A percentile compares a stretch with the other conserved stretches of the same genome.
These are phyloP conservation scores for Sinocyclocheilus rhinocerous DNA, from an alignment of 2,113 vertebrate species.

Conservation along the genomic window DNA sequence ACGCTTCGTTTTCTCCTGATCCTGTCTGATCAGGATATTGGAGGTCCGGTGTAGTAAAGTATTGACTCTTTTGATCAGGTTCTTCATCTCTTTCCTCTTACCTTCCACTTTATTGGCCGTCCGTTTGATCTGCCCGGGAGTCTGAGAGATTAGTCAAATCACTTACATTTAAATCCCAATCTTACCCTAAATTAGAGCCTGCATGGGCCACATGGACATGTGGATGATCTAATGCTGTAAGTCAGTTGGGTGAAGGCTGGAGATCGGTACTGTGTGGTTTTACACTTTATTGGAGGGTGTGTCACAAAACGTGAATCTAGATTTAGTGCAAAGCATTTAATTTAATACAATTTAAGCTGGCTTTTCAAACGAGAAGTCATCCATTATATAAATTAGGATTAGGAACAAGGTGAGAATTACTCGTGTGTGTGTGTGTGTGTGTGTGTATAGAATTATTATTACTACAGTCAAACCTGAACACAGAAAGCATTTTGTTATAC, in stretches of 20 bases:
- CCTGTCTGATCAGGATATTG: constrained; percentile 35
- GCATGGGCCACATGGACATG: neutral
- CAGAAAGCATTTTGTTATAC: too few species aligned
- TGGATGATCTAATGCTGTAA: neutral
- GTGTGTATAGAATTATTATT: too few species aligned
- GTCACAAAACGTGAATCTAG: too few species aligned
- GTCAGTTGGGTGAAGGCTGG: neutral
- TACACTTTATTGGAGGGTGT: too few species aligned
- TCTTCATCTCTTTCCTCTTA: constrained; percentile 22
- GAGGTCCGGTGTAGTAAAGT: constrained; percentile 14
- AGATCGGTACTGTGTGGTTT: neutral
- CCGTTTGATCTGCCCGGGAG: constrained; percentile 58
- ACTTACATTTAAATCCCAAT: constrained; percentile 66
- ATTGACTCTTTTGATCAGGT: constrained; percentile 17
- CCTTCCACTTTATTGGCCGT: constrained; percentile 39
- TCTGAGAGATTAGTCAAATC: constrained; percentile 64
- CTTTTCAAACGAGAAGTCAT: too few species aligned
- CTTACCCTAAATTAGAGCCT: constrained; percentile 50
- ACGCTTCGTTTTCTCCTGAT: too few species aligned
- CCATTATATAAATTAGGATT: neutral
- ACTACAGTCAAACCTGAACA: too few species aligned
- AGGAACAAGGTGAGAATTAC: neutral
- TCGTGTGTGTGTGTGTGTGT: too few species aligned
- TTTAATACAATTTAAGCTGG: too few species aligned
- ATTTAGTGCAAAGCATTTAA: too few species aligned